Evolutionary conservation across 1,140 invertebrate species (phyloP), one percentile per base, ranked within the genome.

Genomic region (Achatina immaculata): DNA sequence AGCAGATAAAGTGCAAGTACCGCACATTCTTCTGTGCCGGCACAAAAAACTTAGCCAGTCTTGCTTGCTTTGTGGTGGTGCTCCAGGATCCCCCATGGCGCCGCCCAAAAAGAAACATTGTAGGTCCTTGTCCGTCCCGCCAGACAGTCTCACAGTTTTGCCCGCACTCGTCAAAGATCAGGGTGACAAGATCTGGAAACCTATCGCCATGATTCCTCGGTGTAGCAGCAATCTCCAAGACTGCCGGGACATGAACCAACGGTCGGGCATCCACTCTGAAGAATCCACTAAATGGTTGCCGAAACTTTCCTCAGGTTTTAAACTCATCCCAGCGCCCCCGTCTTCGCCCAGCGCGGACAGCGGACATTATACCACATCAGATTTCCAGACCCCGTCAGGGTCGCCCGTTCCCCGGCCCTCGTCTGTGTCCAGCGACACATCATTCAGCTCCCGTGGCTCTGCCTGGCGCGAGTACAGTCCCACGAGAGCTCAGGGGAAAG

Each of bases 31-130:
- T 16, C 0, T 62, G 1, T 80, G 78, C 43, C 68, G 43, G 68
- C 78, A 80, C 78, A 69, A 72, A 40, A 80, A 80, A 34, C 48
- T 42, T 7, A 11, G 62, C 1, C 38, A 66, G 31, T 28, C 48
- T 24, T 71, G 77, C 66, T 38, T 62, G 62, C 43, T 82, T 78
- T 86, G 85, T 83, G 86, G 85, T 82, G 83, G 71, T 24, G 65
- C 66, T 0, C 78, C 79, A 6, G 82, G 80, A 36, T 81, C 77
- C 7, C 78, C 81, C 14, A 66, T 78, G 16, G 83, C 84, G 24
- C 88, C 88, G 45, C 89, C 89, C 19, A 89, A 86, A 42, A 90
- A 90, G 81, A 87, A 88, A 68, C 87, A 89, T 77, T 90, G 87
- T 74, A 83, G 86, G 6, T 88, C 88, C 0, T 71, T 89, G 62